Evolutionary conservation across 2,797 vertebrate species (phyloP).

Genomic region (Perodicticus potto): DNA sequence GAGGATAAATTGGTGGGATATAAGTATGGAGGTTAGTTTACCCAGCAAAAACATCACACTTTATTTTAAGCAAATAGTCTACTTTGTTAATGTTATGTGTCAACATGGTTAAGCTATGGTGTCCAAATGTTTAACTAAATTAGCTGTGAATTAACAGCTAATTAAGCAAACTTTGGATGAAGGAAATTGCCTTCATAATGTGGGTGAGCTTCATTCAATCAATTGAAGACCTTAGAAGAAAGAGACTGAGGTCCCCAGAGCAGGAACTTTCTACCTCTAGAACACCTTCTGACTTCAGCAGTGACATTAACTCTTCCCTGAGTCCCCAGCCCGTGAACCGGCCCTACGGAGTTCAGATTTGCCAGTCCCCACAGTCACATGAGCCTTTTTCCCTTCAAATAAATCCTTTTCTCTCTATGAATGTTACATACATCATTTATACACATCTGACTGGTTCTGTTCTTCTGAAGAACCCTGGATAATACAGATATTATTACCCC

Average conservation of each 20-base stretch:
- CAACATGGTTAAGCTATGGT: not conserved
- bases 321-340: not conserved
- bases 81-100: not conserved
- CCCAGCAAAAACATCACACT: not conserved
- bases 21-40: not conserved
- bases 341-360: not conserved
- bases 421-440: not conserved
- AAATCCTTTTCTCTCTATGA: not conserved
- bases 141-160: not conserved
- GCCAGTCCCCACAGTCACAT: not conserved
- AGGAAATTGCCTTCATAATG: not conserved
- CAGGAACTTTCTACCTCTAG: not conserved
- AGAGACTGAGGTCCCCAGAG: not conserved
- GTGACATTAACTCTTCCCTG: not conserved
- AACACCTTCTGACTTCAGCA: not conserved
- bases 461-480: not conserved
- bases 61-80: conserved; percentile 22
- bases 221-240: not conserved
- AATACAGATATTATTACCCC: not conserved
- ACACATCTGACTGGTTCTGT: not conserved
- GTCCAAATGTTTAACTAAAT: not conserved
- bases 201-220: not conserved
- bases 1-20: not conserved
- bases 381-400: not conserved
- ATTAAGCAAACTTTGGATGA: not conserved